These are phyloP conservation scores for Ochropleura leucogaster DNA, from an alignment of 2,888 invertebrate species.

Conservation along the genomic window DNA sequence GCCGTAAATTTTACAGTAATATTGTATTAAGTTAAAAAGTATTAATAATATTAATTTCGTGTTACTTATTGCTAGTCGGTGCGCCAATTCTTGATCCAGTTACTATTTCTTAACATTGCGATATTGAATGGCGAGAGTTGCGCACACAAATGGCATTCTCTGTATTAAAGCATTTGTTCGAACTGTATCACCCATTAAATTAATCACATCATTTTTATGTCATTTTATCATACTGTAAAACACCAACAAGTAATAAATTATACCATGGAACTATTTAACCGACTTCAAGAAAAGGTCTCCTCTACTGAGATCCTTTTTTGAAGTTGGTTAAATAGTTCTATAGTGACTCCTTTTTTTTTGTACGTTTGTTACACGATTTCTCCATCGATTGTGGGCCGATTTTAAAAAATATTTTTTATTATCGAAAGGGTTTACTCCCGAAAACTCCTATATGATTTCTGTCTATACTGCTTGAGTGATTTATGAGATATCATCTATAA, in stretches of 20 bases:
- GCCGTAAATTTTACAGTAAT: constrained; percentile 16
- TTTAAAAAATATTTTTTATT: too few relatives aligned
- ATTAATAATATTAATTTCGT: constrained; percentile 72
- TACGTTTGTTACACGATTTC: too few relatives aligned
- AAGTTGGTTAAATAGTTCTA: too few relatives aligned
- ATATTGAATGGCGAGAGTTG: constrained; percentile 81
- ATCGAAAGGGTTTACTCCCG: too few relatives aligned
- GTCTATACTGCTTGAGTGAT: too few relatives aligned
- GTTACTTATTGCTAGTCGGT: constrained; percentile 75
- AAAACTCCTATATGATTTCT: too few relatives aligned
- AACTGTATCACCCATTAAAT: constrained; percentile 65
- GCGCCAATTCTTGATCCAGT: constrained; percentile 82
- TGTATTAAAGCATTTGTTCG: constrained; percentile 69
- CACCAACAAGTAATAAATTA: background rate
- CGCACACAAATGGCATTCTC: constrained; percentile 77
- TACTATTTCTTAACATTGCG: constrained; percentile 86
- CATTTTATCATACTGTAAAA: constrained; percentile 13
- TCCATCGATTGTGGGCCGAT: too few relatives aligned
- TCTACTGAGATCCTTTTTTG: too few relatives aligned
- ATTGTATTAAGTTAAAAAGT: constrained; percentile 46
- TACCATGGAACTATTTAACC: background rate
- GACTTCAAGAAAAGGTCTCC: too few relatives aligned
- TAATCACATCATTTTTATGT: constrained; percentile 47
- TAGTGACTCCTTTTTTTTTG: too few relatives aligned
- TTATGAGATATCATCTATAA: too few relatives aligned